Evolutionary conservation across 2,113 vertebrate genomes (phyloP).

Genomic region (Eolophus roseicapilla): DNA sequence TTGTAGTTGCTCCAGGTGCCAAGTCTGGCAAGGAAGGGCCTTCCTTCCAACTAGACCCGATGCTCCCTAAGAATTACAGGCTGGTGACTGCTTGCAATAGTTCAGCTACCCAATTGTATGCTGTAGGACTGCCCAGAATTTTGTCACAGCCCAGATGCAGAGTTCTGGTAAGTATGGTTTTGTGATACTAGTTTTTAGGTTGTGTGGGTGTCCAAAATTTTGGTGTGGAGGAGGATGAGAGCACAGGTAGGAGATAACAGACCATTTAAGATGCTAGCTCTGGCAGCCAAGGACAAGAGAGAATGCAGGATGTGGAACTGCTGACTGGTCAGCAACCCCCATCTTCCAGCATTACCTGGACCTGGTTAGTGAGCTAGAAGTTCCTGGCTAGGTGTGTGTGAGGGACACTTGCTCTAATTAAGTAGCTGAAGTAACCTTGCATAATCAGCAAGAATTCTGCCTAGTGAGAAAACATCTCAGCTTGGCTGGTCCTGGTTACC

Average conservation of each 20-base stretch:
- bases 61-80: neutral
- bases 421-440: neutral
- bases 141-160: neutral
- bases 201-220: neutral
- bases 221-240: neutral
- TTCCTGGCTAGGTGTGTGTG: neutral
- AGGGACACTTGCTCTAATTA: neutral
- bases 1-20: neutral
- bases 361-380: neutral
- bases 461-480: neutral
- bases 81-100: neutral
- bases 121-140: neutral
- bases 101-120: neutral
- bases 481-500: neutral
- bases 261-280: neutral
- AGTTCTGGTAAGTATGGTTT: neutral
- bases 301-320: neutral
- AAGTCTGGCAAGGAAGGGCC: neutral
- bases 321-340: neutral
- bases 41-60: neutral
- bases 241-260: neutral
- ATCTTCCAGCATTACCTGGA: neutral
- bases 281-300: neutral
- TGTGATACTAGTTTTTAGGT: neutral
- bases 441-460: neutral